Percentiles rank a stretch among this genome's conserved stretches.
These are phyloP conservation scores for Phaonia tiefii DNA, from an alignment of 2,888 invertebrate species.

Conservation along the genomic window DNA sequence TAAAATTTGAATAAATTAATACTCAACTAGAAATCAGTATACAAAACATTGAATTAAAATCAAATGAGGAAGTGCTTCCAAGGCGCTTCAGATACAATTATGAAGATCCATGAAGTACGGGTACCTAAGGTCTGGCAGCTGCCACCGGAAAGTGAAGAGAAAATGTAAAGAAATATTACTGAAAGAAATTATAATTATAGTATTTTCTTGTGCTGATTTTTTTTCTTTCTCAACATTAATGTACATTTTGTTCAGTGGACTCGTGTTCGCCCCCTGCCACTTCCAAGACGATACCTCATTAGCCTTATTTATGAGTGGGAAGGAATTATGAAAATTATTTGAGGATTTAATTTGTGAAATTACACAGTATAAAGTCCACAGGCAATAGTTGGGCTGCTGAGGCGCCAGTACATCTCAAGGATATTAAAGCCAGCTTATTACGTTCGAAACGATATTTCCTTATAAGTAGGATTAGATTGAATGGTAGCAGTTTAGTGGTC, in stretches of 20 bases:
- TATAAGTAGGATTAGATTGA: too few relatives aligned
- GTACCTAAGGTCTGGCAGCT: too few relatives aligned
- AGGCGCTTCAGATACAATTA: too few relatives aligned
- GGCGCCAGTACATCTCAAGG: too few relatives aligned
- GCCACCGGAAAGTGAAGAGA: slow-evolving; percentile 7
- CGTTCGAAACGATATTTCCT: too few relatives aligned
- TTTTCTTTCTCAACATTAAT: slow-evolving; percentile 1
- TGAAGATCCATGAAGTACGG: background rate
- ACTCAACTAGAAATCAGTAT: slow-evolving; percentile 8
- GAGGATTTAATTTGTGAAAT: slow-evolving; percentile 16
- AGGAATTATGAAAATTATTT: slow-evolving; percentile 30
- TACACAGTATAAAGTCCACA: too few relatives aligned
- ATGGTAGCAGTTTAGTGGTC: too few relatives aligned
- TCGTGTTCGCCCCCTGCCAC: too few relatives aligned
- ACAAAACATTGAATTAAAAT: background rate
- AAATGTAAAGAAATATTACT: slow-evolving; percentile 10
- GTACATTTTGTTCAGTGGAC: slow-evolving; percentile 9
- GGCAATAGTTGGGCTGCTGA: too few relatives aligned
- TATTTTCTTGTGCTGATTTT: background rate
- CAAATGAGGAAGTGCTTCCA: background rate
- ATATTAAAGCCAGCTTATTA: too few relatives aligned
- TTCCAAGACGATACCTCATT: too few relatives aligned
- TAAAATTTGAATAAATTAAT: slow-evolving; percentile 29
- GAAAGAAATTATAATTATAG: slow-evolving; percentile 14
- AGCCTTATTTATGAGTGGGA: slow-evolving; percentile 18